These are phyloP conservation scores for Etia nguti DNA, from an alignment of 2,113 vertebrate genomes.

Conservation along the genomic window DNA sequence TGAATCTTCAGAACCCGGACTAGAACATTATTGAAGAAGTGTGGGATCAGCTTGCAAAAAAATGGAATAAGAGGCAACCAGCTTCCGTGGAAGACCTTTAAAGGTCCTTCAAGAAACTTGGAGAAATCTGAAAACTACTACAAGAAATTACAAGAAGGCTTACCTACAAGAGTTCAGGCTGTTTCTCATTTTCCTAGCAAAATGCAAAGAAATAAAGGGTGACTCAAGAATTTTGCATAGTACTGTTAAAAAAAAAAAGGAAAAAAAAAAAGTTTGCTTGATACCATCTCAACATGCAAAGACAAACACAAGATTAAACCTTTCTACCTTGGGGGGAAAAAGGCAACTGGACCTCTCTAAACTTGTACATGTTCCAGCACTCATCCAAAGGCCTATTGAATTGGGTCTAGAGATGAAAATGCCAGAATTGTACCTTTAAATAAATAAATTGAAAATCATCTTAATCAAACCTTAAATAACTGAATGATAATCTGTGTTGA, in stretches of 20 bases:
- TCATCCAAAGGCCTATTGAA: background rate
- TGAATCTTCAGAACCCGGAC: background rate
- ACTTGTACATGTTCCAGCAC: background rate
- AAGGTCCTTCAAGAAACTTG: background rate
- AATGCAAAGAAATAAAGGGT: background rate
- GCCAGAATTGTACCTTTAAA: background rate
- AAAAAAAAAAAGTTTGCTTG: background rate
- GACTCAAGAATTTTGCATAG: background rate
- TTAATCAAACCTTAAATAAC: too few species aligned
- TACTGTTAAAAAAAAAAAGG: background rate
- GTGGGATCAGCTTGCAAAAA: background rate
- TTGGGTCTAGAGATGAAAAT: background rate
- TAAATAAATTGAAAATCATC: background rate
- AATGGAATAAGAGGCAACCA: too few species aligned
- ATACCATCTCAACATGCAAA: background rate
- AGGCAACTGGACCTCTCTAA: background rate
- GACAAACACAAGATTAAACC: background rate
- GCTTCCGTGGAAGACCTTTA: too few species aligned
- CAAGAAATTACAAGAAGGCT: background rate
- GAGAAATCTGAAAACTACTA: background rate
- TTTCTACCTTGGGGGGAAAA: background rate
- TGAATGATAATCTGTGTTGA: too few species aligned
- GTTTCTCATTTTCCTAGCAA: background rate
- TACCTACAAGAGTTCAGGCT: background rate
- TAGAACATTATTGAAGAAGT: background rate